Base-by-base conservation (phyloP, 2,113 vertebrate genomes). In the Sylvia atricapilla region DNA sequence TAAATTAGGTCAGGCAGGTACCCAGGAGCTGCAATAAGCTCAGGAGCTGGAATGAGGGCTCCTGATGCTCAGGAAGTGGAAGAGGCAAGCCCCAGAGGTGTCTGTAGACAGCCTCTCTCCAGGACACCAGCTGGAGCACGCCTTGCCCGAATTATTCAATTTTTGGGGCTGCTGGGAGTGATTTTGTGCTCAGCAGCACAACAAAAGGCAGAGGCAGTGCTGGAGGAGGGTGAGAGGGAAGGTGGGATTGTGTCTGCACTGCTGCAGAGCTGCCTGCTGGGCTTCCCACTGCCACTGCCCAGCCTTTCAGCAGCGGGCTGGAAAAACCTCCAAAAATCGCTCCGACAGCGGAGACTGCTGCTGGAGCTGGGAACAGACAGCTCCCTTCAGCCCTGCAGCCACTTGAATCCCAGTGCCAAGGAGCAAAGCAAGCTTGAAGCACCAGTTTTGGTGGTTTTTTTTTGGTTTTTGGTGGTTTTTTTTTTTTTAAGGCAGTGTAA, bases 21-120 rank as follows among this genome's bases (percentile, higher is more conserved):
- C 94, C 94, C 96, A 96, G 95, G 88, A 95, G 95, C 94, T 97
- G 95, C 92, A 97, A 96, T 95, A 95, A 93, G 92, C 97, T 96
- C 92, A 62, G 94, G 96, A 97, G 96, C 90, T 92, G 94, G 95
- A 98, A 96, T 81, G 83, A 96, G 90, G 47, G 76, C 75, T 97
- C 93, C 95, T 86, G 92, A 20, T 85, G 96, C 95, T 97, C 97
- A 98, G 97, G 98, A 98, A 98, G 97, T 84, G 86, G 44, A 97
- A 97, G 91, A 76, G 77, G 97, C 96, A 95, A 87, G 94, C 87
- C 94, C 72, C 97, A 92, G 96, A 98, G 95, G 96, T 98, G 97
- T 97, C 96, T 97, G 93, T 35, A 98, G 98, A 95, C 98, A 97
- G 97, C 94, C 88, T 97, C 97, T 97, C 97, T 88, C 92, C 60